Base-by-base conservation (phyloP, 92 coral and sea anemone genomes). In the Epizoanthus stellaris region DNA sequence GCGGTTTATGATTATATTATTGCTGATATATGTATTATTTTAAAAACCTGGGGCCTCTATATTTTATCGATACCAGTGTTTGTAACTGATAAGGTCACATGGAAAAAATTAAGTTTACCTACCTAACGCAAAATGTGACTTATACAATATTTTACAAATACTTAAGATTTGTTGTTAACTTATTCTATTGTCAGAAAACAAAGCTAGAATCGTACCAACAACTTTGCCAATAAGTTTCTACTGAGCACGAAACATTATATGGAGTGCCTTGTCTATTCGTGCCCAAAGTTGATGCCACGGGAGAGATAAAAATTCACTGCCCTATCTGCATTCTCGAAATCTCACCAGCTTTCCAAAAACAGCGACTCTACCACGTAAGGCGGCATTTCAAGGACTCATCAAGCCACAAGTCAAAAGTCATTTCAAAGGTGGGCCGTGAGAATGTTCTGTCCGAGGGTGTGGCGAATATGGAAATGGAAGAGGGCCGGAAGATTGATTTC, bases 391-490 rank as follows among this genome's bases (percentile, higher is more conserved):
- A 69, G 36, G 75, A 85, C 8, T 73, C 88, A 39, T 45, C 83
- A 17, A 58, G 73, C 54, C 88, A 85, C 63, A 85, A 85, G 34
- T 67, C 89, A 30, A 80, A 85, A 36, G 89, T 86, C 6, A 61
- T 79, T 68, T 80, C 85, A 54, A 42, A 77, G 76, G 75, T 85
- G 40, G 89, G 80, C 74, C 81, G 85, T 34, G 65, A 64, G 15
- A 75, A 62, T 21, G 62, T 85, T 77, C 73, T 49, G 69, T 85
- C 83, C 20, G 88, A 85, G 80, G 47, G 89, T 23, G 85, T 86
- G 10, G 85, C 81, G 34, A 81, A 80, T 81, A 61, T 86, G 4
- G 89, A 86, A 62, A 79, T 79, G 73, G 82, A 86, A 60, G 89
- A 86, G 68, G 85, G 76, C 11, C 68, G 58, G 25, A 23, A 23